Percentiles rank a stretch among this genome's conserved stretches.
These are phyloP conservation scores for Corythornis madagascariensis DNA, from an alignment of 2,113 vertebrate species.

Conservation along the genomic window DNA sequence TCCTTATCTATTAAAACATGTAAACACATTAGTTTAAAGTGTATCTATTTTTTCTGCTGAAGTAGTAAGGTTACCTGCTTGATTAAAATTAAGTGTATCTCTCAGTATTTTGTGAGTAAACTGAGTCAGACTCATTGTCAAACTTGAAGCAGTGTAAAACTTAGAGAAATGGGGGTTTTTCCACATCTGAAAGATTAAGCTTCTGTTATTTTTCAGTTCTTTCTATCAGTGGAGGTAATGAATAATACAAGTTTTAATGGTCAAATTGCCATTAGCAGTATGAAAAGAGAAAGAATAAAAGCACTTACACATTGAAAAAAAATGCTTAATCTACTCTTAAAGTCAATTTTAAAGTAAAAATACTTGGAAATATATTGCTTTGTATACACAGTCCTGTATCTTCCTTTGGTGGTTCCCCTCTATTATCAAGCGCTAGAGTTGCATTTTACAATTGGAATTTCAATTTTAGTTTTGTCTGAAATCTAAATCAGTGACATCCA, in stretches of 20 bases:
- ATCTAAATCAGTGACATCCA: background rate
- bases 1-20: background rate
- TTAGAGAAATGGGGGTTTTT: background rate
- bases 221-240: background rate
- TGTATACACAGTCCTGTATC: background rate
- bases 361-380: background rate
- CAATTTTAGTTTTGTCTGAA: conserved; percentile 33
- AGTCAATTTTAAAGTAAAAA: background rate
- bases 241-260: background rate
- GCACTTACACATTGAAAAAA: background rate
- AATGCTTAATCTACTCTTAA: background rate
- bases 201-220: background rate
- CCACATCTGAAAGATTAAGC: background rate
- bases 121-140: background rate
- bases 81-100: background rate
- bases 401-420: background rate
- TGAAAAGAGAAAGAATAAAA: conserved; percentile 3
- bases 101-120: background rate
- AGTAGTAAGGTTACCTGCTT: background rate
- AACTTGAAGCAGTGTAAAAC: background rate
- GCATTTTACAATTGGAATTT: conserved; percentile 27
- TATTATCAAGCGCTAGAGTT: background rate
- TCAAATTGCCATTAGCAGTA: background rate
- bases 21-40: background rate
- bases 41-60: background rate